Conservation (phyloP, 2,888 invertebrate genomes). For the Druceiella hillmani region DNA sequence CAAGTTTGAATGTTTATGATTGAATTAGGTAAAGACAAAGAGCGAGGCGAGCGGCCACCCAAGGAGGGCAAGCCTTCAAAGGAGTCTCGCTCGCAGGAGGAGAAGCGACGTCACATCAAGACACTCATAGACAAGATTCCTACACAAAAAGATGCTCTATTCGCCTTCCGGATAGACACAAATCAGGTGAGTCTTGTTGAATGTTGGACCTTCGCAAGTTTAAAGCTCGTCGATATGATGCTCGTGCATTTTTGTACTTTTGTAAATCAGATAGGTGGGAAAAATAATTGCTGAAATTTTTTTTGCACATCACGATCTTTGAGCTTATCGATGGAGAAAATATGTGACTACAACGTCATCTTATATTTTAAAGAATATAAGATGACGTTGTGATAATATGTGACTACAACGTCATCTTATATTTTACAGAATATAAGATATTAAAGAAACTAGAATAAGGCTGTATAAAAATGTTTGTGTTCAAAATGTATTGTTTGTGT, state of each 20-base stretch:
- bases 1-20: background rate
- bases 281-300: too few species aligned
- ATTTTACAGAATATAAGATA: too few species aligned
- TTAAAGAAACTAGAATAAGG: too few species aligned
- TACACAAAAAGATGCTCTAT: constrained; percentile 93
- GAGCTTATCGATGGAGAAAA: too few species aligned
- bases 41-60: constrained; percentile 37
- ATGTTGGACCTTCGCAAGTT: background rate
- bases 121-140: constrained; percentile 98
- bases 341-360: too few species aligned
- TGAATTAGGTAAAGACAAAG: constrained; percentile 31
- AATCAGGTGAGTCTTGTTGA: constrained; percentile 47
- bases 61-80: constrained; percentile 59
- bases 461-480: too few species aligned
- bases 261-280: too few species aligned
- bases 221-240: background rate
- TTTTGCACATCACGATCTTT: too few species aligned
- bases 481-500: too few species aligned
- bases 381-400: too few species aligned
- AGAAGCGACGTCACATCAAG: constrained; percentile 95
- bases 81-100: constrained; percentile 69
- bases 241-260: background rate
- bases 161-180: constrained; percentile 93
- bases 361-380: too few species aligned
- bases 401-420: too few species aligned